phyloP scores from a whole-genome alignment of 2,797 vertebrate genomes.

The Neosilurus mollespiculum region DNA sequence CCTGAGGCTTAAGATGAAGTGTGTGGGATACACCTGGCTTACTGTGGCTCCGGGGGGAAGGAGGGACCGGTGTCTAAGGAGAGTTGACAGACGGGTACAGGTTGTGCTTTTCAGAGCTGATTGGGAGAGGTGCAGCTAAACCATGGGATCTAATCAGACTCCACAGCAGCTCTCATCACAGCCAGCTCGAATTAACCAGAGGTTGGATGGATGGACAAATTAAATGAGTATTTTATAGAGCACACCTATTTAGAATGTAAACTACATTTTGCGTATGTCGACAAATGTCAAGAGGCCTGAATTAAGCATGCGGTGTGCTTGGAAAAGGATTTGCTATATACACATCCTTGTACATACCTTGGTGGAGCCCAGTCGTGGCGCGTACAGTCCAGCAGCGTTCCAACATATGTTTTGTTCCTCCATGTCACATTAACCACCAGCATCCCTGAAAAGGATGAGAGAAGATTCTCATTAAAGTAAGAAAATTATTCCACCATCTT shows the following conservation, averaged over 20 bases:
- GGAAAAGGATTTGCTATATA: background rate
- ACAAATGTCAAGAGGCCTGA: background rate
- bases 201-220: slow-evolving; percentile 6
- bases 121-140: slow-evolving; percentile 28
- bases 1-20: slow-evolving; percentile 49
- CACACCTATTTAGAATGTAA: slow-evolving; percentile 4
- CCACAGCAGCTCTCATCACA: slow-evolving; percentile 19
- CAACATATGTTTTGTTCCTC: slow-evolving; percentile 98
- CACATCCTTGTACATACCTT: slow-evolving; percentile 73
- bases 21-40: slow-evolving; percentile 52
- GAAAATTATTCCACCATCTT: slow-evolving; percentile 9
- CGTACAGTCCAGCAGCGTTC: slow-evolving; percentile 95
- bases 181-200: slow-evolving; percentile 29
- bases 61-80: slow-evolving; percentile 23
- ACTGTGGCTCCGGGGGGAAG: slow-evolving; percentile 35
- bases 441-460: slow-evolving; percentile 80
- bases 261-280: background rate
- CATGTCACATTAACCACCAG: slow-evolving; percentile 98
- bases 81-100: slow-evolving; percentile 44
- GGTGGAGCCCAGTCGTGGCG: slow-evolving; percentile 98
- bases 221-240: background rate
- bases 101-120: slow-evolving; percentile 44
- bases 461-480: slow-evolving; percentile 15
- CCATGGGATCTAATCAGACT: slow-evolving; percentile 39
- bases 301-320: background rate